Evolutionary conservation across 2,888 invertebrate genomes (phyloP).

Genomic region (Melipona bicolor): DNA sequence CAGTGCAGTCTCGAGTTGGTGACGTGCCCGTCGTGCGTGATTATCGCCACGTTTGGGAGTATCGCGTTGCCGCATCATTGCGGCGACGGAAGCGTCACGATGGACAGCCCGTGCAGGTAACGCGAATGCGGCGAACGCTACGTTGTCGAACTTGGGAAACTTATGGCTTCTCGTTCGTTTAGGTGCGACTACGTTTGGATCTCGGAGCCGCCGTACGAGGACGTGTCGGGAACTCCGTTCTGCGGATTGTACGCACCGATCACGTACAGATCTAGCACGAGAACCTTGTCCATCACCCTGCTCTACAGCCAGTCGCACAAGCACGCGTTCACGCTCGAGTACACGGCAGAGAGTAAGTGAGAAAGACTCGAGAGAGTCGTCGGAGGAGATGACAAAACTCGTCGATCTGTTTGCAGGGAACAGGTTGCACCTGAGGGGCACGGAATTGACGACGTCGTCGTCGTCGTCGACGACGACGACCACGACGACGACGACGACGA

Average conservation of each 20-base stretch:
- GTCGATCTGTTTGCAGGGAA: slow-evolving; percentile 85
- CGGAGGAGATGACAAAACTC: too few species aligned
- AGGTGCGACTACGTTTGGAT: slow-evolving; percentile 88
- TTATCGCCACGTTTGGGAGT: slow-evolving; percentile 85
- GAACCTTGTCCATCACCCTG: slow-evolving; percentile 86
- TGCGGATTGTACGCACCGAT: slow-evolving; percentile 85
- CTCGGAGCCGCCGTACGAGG: slow-evolving; percentile 88
- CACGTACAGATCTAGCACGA: slow-evolving; percentile 87
- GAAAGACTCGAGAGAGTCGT: too few species aligned
- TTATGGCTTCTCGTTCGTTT: too few species aligned
- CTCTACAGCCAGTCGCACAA: slow-evolving; percentile 86
- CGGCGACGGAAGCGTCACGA: slow-evolving; percentile 78
- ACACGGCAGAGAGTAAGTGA: slow-evolving; percentile 87
- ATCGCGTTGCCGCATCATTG: slow-evolving; percentile 83
- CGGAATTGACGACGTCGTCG: slow-evolving; percentile 64
- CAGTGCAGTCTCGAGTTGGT: slow-evolving; percentile 88
- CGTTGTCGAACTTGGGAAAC: too few species aligned
- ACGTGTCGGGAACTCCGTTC: slow-evolving; percentile 86
- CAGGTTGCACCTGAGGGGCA: slow-evolving; percentile 81
- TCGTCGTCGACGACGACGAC: too few species aligned
- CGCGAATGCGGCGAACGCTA: background rate
- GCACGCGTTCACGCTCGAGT: slow-evolving; percentile 88
- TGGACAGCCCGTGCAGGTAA: slow-evolving; percentile 84
- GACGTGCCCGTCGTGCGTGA: slow-evolving; percentile 89
- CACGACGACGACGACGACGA: background rate